These are phyloP conservation scores for Elanoides forficatus DNA, from an alignment of 2,113 vertebrate species.

Conservation along the genomic window DNA sequence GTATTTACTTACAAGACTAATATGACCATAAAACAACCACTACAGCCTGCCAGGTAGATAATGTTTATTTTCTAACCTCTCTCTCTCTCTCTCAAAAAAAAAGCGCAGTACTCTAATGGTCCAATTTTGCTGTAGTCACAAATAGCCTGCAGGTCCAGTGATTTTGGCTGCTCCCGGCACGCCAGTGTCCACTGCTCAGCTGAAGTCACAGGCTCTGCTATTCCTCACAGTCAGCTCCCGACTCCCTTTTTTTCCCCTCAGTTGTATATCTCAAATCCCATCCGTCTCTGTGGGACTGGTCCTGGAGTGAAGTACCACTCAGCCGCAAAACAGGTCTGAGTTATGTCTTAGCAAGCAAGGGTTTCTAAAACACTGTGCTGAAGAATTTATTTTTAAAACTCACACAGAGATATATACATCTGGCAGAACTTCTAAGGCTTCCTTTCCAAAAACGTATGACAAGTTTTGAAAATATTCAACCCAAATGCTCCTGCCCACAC, in stretches of 20 bases:
- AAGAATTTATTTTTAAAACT: not conserved
- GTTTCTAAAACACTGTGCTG: fast-evolving
- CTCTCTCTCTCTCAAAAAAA: not conserved
- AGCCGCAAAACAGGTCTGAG: not conserved
- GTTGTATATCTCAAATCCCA: not conserved
- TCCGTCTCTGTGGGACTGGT: not conserved
- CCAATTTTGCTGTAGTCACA: not conserved
- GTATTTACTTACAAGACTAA: not conserved
- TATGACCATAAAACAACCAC: not conserved
- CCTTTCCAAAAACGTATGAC: not conserved
- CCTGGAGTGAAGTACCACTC: not conserved
- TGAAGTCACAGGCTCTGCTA: not conserved
- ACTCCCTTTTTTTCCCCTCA: not conserved
- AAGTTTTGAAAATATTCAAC: not conserved
- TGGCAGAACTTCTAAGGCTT: not conserved
- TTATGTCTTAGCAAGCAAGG: not conserved
- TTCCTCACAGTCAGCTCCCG: not conserved
- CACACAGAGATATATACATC: not conserved
- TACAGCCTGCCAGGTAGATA: not conserved
- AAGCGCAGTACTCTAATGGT: not conserved
- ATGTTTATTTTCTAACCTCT: not conserved
- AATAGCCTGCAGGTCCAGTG: not conserved
- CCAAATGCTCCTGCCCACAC: not conserved
- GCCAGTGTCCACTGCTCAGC: fast-evolving
- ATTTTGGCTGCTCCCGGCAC: not conserved